Percentiles rank a stretch among this genome's conserved stretches.
Evolutionary conservation across 2,797 vertebrate genomes (phyloP).

Genomic region (Eutrigla gurnardus): DNA sequence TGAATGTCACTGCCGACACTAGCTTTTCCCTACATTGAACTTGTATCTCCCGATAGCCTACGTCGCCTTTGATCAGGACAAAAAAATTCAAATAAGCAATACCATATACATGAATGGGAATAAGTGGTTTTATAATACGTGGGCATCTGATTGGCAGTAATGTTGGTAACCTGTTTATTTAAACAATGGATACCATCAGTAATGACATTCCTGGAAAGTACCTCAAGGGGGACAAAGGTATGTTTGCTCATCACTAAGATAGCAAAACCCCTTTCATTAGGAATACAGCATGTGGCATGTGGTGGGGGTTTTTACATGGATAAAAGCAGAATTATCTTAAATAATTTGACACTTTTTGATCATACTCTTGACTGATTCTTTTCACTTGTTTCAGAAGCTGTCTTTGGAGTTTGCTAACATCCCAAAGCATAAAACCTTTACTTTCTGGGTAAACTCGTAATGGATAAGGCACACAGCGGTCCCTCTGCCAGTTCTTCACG

Average conservation of each 20-base stretch:
- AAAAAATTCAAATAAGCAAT: neutral
- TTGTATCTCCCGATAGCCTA: neutral
- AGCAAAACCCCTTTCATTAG: neutral
- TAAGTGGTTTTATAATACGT: neutral
- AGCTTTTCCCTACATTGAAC: neutral
- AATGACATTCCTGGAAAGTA: neutral
- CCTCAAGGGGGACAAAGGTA: neutral
- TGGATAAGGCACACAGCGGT: neutral
- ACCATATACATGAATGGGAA: neutral
- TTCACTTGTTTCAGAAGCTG: conserved; percentile 1
- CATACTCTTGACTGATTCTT: neutral
- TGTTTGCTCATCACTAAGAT: neutral
- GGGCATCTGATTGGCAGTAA: neutral
- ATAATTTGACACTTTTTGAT: neutral
- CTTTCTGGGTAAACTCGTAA: neutral
- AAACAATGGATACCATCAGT: neutral
- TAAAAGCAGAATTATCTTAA: neutral
- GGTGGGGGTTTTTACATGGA: neutral
- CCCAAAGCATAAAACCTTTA: neutral
- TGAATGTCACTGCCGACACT: neutral
- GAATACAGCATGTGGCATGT: neutral
- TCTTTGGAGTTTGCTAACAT: conserved; percentile 3
- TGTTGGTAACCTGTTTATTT: neutral
- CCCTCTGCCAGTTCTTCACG: conserved; percentile 5
- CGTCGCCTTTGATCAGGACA: neutral